Percentiles rank a stretch among this genome's conserved stretches.
phyloP scores from a whole-genome alignment of 2,797 vertebrate genomes.

The Momotus momota region DNA sequence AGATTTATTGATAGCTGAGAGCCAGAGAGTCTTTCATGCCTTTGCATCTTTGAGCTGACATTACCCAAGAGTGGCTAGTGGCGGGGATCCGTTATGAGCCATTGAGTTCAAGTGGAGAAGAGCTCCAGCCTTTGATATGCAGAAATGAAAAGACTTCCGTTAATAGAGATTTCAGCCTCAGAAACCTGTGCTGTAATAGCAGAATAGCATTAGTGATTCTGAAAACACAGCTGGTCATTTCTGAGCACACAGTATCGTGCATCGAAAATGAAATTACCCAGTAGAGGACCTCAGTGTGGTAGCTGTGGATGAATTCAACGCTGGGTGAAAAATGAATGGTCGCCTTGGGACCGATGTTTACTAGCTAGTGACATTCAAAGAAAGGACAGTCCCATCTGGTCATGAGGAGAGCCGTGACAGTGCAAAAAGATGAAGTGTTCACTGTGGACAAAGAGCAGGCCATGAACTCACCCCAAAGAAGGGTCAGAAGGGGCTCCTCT shows the following conservation, averaged over 20 bases:
- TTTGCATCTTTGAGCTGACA: not conserved
- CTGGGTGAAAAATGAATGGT: not conserved
- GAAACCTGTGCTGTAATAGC: not conserved
- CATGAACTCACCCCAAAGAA: not conserved
- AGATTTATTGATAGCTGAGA: slow-evolving; percentile 35
- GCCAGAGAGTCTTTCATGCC: not conserved
- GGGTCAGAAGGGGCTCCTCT: not conserved
- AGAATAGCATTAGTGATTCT: not conserved
- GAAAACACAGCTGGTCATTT: not conserved
- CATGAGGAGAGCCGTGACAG: not conserved
- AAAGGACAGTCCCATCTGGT: slow-evolving; percentile 23
- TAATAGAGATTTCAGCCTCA: not conserved
- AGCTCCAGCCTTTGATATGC: not conserved
- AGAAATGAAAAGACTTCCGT: not conserved
- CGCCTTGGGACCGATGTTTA: not conserved
- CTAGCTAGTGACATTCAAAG: not conserved
- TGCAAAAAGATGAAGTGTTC: not conserved
- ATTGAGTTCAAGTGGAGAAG: not conserved
- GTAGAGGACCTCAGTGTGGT: not conserved
- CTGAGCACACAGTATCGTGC: not conserved
- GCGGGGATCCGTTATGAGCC: not conserved
- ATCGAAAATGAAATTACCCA: not conserved
- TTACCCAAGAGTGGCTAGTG: not conserved
- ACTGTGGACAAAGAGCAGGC: not conserved
- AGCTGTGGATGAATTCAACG: not conserved